A percentile compares a stretch with the other conserved stretches of the same genome.
Conservation (phyloP, 1,140 invertebrate species). For the Zaprionus africanus region DNA sequence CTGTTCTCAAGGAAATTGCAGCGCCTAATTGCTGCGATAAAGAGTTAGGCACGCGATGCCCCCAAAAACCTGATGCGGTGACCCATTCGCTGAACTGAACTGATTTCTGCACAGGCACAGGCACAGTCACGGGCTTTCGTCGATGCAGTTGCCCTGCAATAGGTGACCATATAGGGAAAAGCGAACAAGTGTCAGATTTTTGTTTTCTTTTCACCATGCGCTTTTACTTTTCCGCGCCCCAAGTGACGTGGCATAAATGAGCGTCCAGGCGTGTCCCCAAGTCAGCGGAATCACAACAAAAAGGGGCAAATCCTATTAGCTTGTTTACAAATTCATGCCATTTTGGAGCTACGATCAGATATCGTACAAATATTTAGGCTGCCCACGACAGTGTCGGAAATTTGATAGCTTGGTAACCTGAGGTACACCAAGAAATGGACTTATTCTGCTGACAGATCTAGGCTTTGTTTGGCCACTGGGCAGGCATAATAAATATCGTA, state of each 20-base stretch:
- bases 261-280: slow-evolving; percentile 5
- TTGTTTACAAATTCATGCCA: slow-evolving; percentile 13
- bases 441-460: background rate
- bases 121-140: background rate
- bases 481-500: background rate
- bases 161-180: background rate
- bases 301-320: slow-evolving; percentile 10
- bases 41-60: slow-evolving; percentile 55
- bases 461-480: background rate
- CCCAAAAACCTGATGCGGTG: slow-evolving; percentile 19
- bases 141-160: slow-evolving; percentile 4
- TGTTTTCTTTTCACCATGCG: slow-evolving; percentile 13
- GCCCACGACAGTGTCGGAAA: background rate
- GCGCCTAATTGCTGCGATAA: slow-evolving; percentile 76
- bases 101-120: background rate
- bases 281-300: background rate
- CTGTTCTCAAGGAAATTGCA: slow-evolving; percentile 57
- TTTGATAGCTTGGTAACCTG: background rate
- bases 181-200: slow-evolving; percentile 34
- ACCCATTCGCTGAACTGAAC: slow-evolving; percentile 57
- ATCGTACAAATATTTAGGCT: slow-evolving; percentile 3
- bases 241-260: slow-evolving; percentile 60
- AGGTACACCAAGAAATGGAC: background rate
- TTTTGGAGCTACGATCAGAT: slow-evolving; percentile 6
- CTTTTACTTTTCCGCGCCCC: slow-evolving; percentile 48